Base-by-base conservation (phyloP, 1,140 invertebrate species). In the Brachionus rotundiformis region DNA sequence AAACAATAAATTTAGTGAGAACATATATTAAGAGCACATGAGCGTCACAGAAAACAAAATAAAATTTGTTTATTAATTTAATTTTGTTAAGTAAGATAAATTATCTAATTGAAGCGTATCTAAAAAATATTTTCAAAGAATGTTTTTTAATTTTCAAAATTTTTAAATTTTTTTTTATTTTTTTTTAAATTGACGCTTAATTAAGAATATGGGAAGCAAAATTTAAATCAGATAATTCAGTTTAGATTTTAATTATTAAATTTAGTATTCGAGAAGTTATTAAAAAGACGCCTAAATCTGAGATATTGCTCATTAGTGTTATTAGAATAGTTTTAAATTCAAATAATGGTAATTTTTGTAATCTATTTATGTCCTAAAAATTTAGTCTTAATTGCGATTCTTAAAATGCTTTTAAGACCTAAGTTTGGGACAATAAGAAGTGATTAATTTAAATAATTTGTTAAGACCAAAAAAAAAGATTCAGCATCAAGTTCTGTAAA, bases 101-200 rank as follows among this genome's bases (percentile, higher is more conserved):
- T 63, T 33, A 63, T 33, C 29, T 63, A 63, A 63, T 63, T 63
- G 61, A 63, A 63, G 61, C 61, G 61, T 63, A 63, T 13, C 29
- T 29, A 54, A 19, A 23, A 54, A 2, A 8, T 19, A 54, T 19
- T 19, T 2, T 19, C 8, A 54, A 23, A 7, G 7, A 25, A 54
- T 16, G 47, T 54, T 4, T 19, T 54, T 54, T 6, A 29, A n/a
- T n/a, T 63, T 29, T 63, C 2, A 13, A 29, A 29, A 13, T 63
- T 63, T 5, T 33, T 63, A 27, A 16, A 13, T 54, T 19, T 11
- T 54, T 2, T 54, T 54, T 4, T n/a, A 54, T 54, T 54, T 54
- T 49, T 4, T n/a, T 49, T n/a, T n/a, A n/a, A n/a, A n/a, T n/a
- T n/a, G n/a, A n/a, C n/a, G n/a, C n/a, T n/a, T n/a, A n/a, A n/a